phyloP scores from a whole-genome alignment of 2,797 vertebrate species.

The Macropus fuliginosus region DNA sequence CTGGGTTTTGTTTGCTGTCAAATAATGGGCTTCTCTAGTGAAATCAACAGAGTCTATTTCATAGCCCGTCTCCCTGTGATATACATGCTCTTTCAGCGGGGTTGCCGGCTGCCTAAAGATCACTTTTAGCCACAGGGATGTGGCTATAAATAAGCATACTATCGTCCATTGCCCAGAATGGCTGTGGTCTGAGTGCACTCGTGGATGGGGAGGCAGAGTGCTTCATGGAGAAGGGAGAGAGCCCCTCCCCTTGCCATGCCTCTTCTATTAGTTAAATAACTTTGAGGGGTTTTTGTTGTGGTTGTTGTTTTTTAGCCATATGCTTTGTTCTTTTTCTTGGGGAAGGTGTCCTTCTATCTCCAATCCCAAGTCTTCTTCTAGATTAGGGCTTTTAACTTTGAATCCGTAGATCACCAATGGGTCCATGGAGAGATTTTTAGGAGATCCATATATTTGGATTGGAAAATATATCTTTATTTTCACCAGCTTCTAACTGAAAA shows the following conservation, averaged over 20 bases:
- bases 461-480: neutral
- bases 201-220: conserved; percentile 1
- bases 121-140: conserved; percentile 59
- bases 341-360: neutral
- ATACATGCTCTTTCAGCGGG: neutral
- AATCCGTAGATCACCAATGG: neutral
- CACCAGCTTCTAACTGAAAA: neutral
- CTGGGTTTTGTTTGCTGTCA: conserved; percentile 64
- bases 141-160: conserved; percentile 41
- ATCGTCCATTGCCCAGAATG: conserved; percentile 45
- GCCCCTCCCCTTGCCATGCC: neutral
- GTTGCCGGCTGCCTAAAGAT: conserved; percentile 44
- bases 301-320: neutral
- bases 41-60: conserved; percentile 59
- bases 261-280: neutral
- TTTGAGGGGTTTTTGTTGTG: neutral
- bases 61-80: conserved; percentile 59
- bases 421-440: neutral
- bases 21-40: conserved; percentile 67
- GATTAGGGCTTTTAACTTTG: neutral
- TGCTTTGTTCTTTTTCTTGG: neutral
- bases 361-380: neutral
- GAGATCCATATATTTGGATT: neutral
- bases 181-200: neutral
- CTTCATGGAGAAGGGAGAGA: neutral